These are phyloP conservation scores for Hydrocynus forskahlii DNA, from an alignment of 2,797 vertebrate genomes.

Conservation along the genomic window DNA sequence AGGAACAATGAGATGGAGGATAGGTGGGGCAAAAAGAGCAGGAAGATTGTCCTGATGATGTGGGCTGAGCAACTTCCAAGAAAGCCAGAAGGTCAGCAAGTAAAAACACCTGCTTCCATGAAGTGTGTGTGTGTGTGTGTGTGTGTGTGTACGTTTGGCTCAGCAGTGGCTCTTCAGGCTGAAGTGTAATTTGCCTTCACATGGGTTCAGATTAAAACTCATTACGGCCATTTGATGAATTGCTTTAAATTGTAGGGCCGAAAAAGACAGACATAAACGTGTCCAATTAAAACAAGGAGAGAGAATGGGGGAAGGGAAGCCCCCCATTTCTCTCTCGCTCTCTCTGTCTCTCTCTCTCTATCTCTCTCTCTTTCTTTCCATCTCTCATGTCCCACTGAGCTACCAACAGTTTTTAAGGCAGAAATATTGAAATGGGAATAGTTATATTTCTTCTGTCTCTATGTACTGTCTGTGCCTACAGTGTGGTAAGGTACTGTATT, in stretches of 20 bases:
- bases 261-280: constrained; percentile 58
- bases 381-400: constrained; percentile 10
- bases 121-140: background rate
- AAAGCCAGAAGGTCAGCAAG: constrained; percentile 14
- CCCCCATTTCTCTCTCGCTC: constrained; percentile 9
- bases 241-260: constrained; percentile 71
- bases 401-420: background rate
- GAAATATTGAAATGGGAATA: constrained; percentile 1
- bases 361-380: background rate
- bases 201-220: constrained; percentile 77
- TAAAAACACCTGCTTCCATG: constrained; percentile 18
- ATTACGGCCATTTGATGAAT: constrained; percentile 77
- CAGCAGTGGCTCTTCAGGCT: constrained; percentile 57
- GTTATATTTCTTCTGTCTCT: background rate
- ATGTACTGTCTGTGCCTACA: background rate
- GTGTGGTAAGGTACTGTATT: background rate
- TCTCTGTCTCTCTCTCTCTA: background rate
- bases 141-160: constrained; percentile 34
- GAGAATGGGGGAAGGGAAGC: constrained; percentile 18
- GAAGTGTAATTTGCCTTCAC: constrained; percentile 73
- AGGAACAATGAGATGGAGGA: constrained; percentile 7
- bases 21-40: constrained; percentile 1
- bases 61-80: constrained; percentile 10
- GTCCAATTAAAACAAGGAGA: constrained; percentile 60
- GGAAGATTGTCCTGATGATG: background rate